Conservation (phyloP, 2,797 vertebrate genomes). For the Ptychadena robeensis region DNA sequence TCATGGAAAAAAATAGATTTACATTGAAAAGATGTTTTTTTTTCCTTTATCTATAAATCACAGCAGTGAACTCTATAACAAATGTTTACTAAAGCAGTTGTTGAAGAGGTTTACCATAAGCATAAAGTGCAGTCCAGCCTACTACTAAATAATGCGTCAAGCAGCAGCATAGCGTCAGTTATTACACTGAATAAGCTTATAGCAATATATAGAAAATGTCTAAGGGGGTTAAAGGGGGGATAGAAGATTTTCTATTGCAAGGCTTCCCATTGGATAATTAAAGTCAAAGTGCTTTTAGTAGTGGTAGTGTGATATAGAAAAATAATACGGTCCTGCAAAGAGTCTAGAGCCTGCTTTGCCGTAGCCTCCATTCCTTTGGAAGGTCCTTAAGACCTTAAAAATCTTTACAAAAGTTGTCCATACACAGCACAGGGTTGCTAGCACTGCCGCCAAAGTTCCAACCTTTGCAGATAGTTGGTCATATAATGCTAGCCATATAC, state of each 20-base stretch:
- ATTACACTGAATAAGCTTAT: neutral
- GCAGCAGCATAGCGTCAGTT: conserved; percentile 43
- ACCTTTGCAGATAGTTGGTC: neutral
- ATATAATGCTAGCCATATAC: too few species aligned
- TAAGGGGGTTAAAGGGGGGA: conserved; percentile 60
- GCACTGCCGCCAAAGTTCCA: too few species aligned
- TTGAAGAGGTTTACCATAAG: conserved; percentile 35
- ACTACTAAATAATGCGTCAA: conserved; percentile 63
- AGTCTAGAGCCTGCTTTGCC: neutral
- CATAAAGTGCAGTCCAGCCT: conserved; percentile 75
- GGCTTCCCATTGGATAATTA: conserved; percentile 64
- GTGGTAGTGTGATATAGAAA: conserved; percentile 61
- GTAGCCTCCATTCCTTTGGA: neutral
- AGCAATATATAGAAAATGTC: conserved; percentile 58
- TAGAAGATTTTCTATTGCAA: conserved; percentile 62
- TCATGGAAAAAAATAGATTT: conserved; percentile 60
- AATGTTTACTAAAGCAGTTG: conserved; percentile 58
- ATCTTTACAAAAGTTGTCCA: neutral
- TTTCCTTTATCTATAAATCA: neutral
- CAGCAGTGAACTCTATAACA: conserved; percentile 10
- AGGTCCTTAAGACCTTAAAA: conserved; percentile 3
- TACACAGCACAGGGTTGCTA: neutral
- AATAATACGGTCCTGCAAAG: conserved; percentile 44
- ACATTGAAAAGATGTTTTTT: conserved; percentile 70
- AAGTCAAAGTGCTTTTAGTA: conserved; percentile 51